A percentile compares a stretch with the other conserved stretches of the same genome.
These are phyloP conservation scores for Odontothrips loti DNA, from an alignment of 2,888 invertebrate species.

Conservation along the genomic window DNA sequence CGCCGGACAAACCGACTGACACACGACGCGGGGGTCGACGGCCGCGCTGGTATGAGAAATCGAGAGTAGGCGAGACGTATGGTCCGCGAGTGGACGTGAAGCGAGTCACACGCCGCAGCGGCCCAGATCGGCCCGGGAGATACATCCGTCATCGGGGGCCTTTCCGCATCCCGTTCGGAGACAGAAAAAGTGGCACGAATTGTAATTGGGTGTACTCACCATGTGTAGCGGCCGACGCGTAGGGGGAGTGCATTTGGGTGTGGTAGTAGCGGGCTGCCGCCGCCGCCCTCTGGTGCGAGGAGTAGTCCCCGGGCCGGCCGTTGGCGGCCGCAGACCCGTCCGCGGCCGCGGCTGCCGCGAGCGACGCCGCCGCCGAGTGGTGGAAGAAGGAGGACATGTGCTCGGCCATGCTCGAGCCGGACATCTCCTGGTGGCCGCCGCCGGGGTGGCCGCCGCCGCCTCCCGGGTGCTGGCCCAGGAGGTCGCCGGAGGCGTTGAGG, in stretches of 20 bases:
- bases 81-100: too few species aligned
- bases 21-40: too few species aligned
- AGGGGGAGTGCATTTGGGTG: constrained; percentile 13
- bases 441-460: not conserved
- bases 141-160: too few species aligned
- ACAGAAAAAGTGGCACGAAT: too few species aligned
- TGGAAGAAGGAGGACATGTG: constrained; percentile 39
- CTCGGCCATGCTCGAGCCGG: constrained; percentile 36
- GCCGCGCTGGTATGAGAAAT: too few species aligned
- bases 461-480: constrained; percentile 16
- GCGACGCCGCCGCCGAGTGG: constrained; percentile 50
- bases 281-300: constrained; percentile 16
- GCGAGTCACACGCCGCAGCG: too few species aligned
- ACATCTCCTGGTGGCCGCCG: constrained; percentile 19
- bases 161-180: too few species aligned
- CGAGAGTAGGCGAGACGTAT: too few species aligned
- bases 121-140: too few species aligned
- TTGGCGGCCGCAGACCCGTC: constrained; percentile 51
- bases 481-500: constrained; percentile 22
- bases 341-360: constrained; percentile 52
- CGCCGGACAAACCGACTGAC: too few species aligned
- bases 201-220: not conserved
- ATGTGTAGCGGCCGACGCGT: constrained; percentile 6
- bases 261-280: constrained; percentile 11
- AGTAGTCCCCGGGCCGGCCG: constrained; percentile 9